Base-by-base conservation (phyloP, 2,888 invertebrate species). In the Orthosia incerta region DNA sequence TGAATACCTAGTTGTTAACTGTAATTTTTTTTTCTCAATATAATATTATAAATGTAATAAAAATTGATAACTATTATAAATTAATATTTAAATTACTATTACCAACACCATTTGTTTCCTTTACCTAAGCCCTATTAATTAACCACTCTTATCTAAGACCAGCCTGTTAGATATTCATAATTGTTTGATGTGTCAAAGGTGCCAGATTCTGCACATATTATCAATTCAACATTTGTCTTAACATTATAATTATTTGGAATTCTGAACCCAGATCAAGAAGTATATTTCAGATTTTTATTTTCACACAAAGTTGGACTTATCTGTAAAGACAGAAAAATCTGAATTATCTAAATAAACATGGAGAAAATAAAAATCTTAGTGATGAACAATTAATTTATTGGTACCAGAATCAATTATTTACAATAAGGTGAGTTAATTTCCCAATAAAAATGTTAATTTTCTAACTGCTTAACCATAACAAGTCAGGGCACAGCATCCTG, bases 331-430 rank as follows among this genome's bases (percentile, higher is more conserved):
- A 31, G 45, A 59, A 5, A 13, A 45, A 16, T 23, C 20, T 31
- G 16, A 16, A 0, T 13, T 45, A 23, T 61, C 18, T 31, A 12
- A 15, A 55, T 16, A 13, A 46, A 66, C 11, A 16, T 48, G 12
- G 45, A 23, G 20, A 46, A 56, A 76, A 39, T 60, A 72, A 79
- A 77, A 73, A 45, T 2, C 20, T 16, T 20, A n/a, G 13, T 16
- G 13, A 15, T 62, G 15, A 45, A 57, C 13, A 50, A 59, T 31
- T 67, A 2, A 55, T 79, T 60, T 71, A 74, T 66, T 79, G 69
- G 12, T n/a, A 65, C 31, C 59, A 63, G 20, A 66, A 66, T 79
- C 20, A 51, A 62, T 48, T 71, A 76, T 71, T 76, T 76, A 79
- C 76, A 82, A 39, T 50, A 46, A 16, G 18, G 20, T 56, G 48